phyloP scores from a whole-genome alignment of 2,797 vertebrate genomes.

The Smutsia gigantea region DNA sequence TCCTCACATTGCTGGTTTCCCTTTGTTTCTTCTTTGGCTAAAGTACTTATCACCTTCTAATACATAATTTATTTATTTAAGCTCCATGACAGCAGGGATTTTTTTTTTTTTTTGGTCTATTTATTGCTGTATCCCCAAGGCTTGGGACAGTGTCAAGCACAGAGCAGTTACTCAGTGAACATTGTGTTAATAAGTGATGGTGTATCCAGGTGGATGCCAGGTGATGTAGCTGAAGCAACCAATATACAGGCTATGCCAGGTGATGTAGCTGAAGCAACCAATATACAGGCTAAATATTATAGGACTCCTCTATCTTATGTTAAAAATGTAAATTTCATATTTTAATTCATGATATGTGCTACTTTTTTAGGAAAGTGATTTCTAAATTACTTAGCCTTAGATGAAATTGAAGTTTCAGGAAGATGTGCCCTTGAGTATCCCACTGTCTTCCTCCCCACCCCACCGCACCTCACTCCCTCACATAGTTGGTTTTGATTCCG shows the following conservation, averaged over 20 bases:
- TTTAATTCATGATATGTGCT: background rate
- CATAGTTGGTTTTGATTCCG: background rate
- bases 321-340: background rate
- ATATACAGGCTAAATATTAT: background rate
- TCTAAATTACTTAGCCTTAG: background rate
- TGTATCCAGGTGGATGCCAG: background rate
- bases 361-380: background rate
- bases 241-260: background rate
- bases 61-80: background rate
- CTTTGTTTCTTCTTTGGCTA: background rate
- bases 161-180: background rate
- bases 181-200: background rate
- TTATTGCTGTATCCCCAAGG: background rate
- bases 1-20: accelerated
- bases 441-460: too few relatives aligned
- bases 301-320: background rate
- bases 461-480: accelerated
- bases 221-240: background rate
- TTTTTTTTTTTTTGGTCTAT: background rate
- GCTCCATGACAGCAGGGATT: background rate
- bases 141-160: background rate
- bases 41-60: background rate
- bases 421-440: background rate
- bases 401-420: background rate
- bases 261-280: background rate